These are phyloP conservation scores for Heptranchias perlo DNA, from an alignment of 2,113 vertebrate species.

Conservation along the genomic window DNA sequence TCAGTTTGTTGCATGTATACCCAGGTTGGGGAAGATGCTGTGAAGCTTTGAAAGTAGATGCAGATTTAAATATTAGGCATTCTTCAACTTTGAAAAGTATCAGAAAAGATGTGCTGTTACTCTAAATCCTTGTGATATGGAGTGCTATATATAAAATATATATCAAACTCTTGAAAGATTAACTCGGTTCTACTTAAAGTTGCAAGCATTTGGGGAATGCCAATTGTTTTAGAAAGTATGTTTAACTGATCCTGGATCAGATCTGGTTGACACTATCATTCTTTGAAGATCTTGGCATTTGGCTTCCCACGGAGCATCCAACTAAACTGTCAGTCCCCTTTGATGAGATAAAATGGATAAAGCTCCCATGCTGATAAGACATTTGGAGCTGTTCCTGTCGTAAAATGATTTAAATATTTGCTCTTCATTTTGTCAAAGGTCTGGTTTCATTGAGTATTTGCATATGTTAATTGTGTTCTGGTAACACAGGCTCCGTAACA, in stretches of 20 bases:
- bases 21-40: neutral
- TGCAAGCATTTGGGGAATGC: constrained; percentile 33
- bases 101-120: neutral
- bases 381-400: constrained; percentile 41
- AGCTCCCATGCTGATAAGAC: constrained; percentile 14
- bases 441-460: constrained; percentile 11
- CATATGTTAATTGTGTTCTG: constrained; percentile 21
- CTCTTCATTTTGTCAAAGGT: constrained; percentile 16
- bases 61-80: neutral
- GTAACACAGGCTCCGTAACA: neutral
- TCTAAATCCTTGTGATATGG: neutral
- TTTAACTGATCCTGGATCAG: constrained; percentile 35
- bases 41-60: neutral
- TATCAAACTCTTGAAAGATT: neutral
- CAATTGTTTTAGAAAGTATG: constrained; percentile 27
- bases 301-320: constrained; percentile 15
- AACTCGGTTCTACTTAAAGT: neutral
- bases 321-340: neutral
- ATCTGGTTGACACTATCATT: constrained; percentile 34
- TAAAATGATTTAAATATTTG: constrained; percentile 38
- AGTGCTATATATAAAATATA: neutral
- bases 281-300: constrained; percentile 36
- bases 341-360: constrained; percentile 35
- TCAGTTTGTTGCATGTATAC: neutral
- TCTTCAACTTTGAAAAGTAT: neutral